Evolutionary conservation across 2,113 vertebrate genomes (phyloP), one percentile per base, ranked within the genome.

Genomic region (Anhinga rufa): DNA sequence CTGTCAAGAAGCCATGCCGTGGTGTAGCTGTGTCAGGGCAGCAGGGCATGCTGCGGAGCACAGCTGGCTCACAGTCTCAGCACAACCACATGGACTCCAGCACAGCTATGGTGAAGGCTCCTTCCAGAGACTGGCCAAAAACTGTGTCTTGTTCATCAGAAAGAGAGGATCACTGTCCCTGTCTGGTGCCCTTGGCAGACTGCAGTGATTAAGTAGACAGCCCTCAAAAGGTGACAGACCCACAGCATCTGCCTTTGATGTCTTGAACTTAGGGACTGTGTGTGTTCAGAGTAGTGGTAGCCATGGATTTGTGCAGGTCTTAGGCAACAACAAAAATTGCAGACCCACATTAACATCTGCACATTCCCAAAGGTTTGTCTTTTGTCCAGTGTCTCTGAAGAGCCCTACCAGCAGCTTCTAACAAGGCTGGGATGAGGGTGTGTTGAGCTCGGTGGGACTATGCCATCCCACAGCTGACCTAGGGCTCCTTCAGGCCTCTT

Each of bases 401-500:
- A 77, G 54, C 85, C 60, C 42, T 51, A 19, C 32, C n/a, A 70
- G 60, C 72, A 90, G 51, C 69, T n/a, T 79, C 34, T 38, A 84
- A 3, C 31, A 12, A 60, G 51, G 42, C 14, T 78, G 76, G 60
- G 44, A 17, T 2, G 5, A 72, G 40, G 38, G 26, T 60, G 29
- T 87, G 34, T 68, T 68, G 76, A 86, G 48, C 55, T 88, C 18
- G 1, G 46, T 29, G 26, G 20, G 48, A 34, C 52, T 51, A 38
- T 88, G 76, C 70, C 83, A 54, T 38, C 46, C 82, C 60, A 16
- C 44, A 65, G 88, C 77, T 91, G 66, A 60, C 36, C 14, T 76
- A 38, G 92, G 95, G 89, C 89, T 92, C 86, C 89, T 92, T 85
- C 95, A 93, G 95, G 94, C 84, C 44, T 92, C 81, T 71, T 80